Percentiles rank a stretch among this genome's conserved stretches.
These are phyloP conservation scores for Sturmia bella DNA, from an alignment of 2,888 invertebrate species.

Conservation along the genomic window DNA sequence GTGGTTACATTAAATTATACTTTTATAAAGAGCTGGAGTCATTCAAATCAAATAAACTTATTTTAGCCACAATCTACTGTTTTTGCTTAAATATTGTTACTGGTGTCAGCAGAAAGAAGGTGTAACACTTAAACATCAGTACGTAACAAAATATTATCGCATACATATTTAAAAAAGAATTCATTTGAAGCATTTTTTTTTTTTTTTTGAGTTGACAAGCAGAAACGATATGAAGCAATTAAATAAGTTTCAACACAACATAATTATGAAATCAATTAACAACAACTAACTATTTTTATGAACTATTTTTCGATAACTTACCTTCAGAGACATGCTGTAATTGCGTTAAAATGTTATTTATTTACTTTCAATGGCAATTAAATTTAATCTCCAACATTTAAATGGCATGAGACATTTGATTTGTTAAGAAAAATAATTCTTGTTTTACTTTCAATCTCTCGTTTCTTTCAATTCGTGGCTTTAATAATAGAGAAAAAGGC, in stretches of 20 bases:
- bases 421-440: slow-evolving; percentile 1
- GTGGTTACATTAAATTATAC: too few species aligned
- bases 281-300: background rate
- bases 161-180: slow-evolving; percentile 39
- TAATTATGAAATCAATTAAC: background rate
- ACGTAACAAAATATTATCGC: slow-evolving; percentile 50
- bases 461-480: background rate
- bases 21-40: too few species aligned
- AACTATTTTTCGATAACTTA: slow-evolving; percentile 38
- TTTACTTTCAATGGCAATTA: slow-evolving; percentile 25
- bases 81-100: slow-evolving; percentile 1
- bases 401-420: slow-evolving; percentile 13
- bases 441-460: background rate
- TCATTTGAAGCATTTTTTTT: background rate
- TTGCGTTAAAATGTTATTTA: slow-evolving; percentile 1
- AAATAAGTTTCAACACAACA: too few species aligned
- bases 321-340: slow-evolving; percentile 57
- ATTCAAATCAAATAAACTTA: background rate
- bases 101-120: slow-evolving; percentile 42
- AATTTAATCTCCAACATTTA: slow-evolving; percentile 31
- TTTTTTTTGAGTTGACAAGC: background rate
- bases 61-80: slow-evolving; percentile 20
- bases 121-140: slow-evolving; percentile 21
- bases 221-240: too few species aligned
- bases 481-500: slow-evolving; percentile 15